A percentile compares a stretch with the other conserved stretches of the same genome.
These are phyloP conservation scores for Anoura caudifer DNA, from an alignment of 2,113 vertebrate genomes.

Conservation along the genomic window DNA sequence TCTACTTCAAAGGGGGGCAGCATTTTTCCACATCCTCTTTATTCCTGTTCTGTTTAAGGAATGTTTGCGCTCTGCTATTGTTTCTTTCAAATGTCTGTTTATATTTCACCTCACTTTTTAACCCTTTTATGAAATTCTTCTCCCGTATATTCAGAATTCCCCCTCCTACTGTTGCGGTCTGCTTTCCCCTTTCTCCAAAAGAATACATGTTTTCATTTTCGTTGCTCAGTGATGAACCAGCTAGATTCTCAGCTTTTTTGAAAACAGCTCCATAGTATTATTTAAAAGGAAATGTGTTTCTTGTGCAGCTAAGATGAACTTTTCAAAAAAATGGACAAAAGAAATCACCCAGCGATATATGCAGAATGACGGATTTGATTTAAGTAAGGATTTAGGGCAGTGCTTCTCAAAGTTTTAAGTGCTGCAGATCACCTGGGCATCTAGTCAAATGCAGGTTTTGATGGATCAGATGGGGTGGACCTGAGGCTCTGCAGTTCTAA, in stretches of 20 bases:
- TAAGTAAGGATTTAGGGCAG: neutral
- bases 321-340: neutral
- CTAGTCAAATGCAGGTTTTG: neutral
- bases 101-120: conserved; percentile 45
- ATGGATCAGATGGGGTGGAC: neutral
- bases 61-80: neutral
- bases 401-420: neutral
- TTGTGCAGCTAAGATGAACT: neutral
- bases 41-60: conserved; percentile 38
- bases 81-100: conserved; percentile 38
- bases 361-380: neutral
- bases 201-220: neutral
- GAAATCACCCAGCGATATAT: neutral
- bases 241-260: neutral
- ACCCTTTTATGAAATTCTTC: conserved; percentile 3
- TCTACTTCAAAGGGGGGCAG: conserved; percentile 68
- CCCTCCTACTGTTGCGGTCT: neutral
- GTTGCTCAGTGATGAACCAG: neutral
- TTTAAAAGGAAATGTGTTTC: conserved; percentile 1
- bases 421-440: neutral
- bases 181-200: neutral
- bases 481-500: neutral
- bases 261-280: neutral
- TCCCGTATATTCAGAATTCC: neutral
- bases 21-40: conserved; percentile 44